Evolutionary conservation across 2,888 invertebrate genomes (phyloP).

Genomic region (Pocota personata): DNA sequence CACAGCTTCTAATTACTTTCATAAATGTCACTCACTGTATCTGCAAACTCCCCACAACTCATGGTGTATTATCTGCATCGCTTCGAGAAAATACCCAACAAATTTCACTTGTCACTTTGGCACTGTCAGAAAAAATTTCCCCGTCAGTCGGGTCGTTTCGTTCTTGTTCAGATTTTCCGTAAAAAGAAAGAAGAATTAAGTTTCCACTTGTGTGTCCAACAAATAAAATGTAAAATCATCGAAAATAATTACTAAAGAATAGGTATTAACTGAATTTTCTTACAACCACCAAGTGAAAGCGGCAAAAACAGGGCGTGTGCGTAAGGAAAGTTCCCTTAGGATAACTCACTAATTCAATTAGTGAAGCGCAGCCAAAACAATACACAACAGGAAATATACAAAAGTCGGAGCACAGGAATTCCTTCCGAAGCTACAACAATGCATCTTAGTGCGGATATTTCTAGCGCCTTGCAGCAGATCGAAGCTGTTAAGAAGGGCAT

Average conservation of each 20-base stretch:
- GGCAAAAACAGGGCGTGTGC: neutral
- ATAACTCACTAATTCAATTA: conserved; percentile 67
- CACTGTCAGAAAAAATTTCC: conserved; percentile 52
- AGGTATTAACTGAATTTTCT: neutral
- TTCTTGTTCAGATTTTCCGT: neutral
- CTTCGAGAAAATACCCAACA: neutral
- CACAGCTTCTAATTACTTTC: too few species aligned
- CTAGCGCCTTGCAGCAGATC: conserved; percentile 93
- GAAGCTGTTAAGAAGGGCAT: conserved; percentile 95
- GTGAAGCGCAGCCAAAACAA: conserved; percentile 56
- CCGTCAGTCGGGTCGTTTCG: conserved; percentile 39
- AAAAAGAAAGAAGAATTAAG: conserved; percentile 18
- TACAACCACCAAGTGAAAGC: neutral
- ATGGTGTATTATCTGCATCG: neutral
- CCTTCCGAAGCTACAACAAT: conserved; percentile 74
- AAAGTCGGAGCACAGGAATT: conserved; percentile 58
- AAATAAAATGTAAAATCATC: conserved; percentile 56
- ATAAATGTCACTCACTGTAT: neutral
- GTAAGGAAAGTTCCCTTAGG: conserved; percentile 13
- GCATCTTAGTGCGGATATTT: conserved; percentile 87
- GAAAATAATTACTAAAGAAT: neutral
- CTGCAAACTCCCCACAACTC: neutral
- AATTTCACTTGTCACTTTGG: conserved; percentile 31
- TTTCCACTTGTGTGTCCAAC: conserved; percentile 9
- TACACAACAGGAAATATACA: conserved; percentile 18